Evolutionary conservation across 1,140 invertebrate genomes (phyloP), one percentile per base, ranked within the genome.

Genomic region (Musca vetustissima): DNA sequence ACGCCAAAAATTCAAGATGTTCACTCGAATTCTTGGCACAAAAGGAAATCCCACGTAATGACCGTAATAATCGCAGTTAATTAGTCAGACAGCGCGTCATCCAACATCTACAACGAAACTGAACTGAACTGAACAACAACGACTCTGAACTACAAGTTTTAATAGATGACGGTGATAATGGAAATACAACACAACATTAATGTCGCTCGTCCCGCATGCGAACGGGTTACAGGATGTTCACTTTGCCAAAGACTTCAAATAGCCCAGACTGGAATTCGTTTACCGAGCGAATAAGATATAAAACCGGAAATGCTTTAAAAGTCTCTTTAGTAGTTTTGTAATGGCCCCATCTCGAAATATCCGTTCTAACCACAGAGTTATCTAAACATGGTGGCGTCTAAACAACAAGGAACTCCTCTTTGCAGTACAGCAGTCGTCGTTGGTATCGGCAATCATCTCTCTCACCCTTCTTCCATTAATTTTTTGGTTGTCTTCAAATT

Each of bases 61-160:
- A 80, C 79, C 79, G 79, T 80, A 81, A 81, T 81, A 81, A 81
- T 81, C 79, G 79, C 78, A 81, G 79, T 81, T 81, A 81, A 81
- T 81, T 81, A 81, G 79, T 81, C 79, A 77, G 76, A 76, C 76
- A 73, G 72, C 75, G 75, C 74, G 75, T 36, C 59, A 70, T 52
- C 24, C 67, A 73, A 66, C 69, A 71, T 53, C 67, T 74, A 73
- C 71, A 75, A 66, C 36, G 8, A 28, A 75, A 19, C 73, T 72
- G 73, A 71, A 19, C 67, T n/a, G n/a, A 28, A 66, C 36, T n/a
- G n/a, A 75, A 19, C 73, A 73, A 75, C 73, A 71, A 19, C 67
- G 53, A 50, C 52, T 67, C 36, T 53, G 50, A 48, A 64, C 57
- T 61, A 61, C 25, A 61, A 61, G 25, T 36, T 61, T 61, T 61